phyloP scores from a whole-genome alignment of 2,113 vertebrate species.

The Larimichthys crocea region DNA sequence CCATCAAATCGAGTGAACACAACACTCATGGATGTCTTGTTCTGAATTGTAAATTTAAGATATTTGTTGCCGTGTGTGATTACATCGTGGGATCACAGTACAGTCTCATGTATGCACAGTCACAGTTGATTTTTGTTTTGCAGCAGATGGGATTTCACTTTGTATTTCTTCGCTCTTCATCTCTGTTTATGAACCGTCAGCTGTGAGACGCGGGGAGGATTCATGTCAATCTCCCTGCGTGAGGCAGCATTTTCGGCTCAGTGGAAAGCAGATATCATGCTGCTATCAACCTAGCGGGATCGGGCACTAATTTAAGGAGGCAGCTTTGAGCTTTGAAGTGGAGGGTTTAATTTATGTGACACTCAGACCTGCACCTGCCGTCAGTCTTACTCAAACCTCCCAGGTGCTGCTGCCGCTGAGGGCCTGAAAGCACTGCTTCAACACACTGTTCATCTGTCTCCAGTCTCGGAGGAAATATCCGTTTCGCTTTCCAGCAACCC shows the following conservation, averaged over 20 bases:
- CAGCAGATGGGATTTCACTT: rapidly evolving
- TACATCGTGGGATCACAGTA: too few relatives aligned
- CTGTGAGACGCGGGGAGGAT: not conserved
- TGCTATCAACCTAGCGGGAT: rapidly evolving
- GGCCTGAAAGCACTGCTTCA: not conserved
- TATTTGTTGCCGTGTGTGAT: too few relatives aligned
- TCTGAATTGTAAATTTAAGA: too few relatives aligned
- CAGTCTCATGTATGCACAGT: not conserved
- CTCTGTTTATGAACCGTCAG: constrained; percentile 3
- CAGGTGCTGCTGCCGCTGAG: not conserved
- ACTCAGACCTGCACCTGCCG: not conserved
- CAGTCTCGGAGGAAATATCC: constrained; percentile 23
- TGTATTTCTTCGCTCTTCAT: not conserved
- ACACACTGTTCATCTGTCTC: not conserved
- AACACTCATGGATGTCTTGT: too few relatives aligned
- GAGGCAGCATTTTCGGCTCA: constrained; percentile 9
- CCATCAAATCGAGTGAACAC: too few relatives aligned
- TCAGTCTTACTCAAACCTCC: constrained; percentile 1
- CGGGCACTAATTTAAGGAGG: not conserved
- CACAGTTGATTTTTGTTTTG: not conserved
- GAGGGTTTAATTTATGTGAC: constrained; percentile 11
- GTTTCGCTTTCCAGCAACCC: not conserved
- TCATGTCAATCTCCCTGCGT: constrained; percentile 10
- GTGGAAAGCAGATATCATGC: not conserved
- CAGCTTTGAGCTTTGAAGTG: not conserved